A percentile compares a stretch with the other conserved stretches of the same genome.
Conservation (phyloP, 2,888 invertebrate genomes). For the Incurvaria masculella region DNA sequence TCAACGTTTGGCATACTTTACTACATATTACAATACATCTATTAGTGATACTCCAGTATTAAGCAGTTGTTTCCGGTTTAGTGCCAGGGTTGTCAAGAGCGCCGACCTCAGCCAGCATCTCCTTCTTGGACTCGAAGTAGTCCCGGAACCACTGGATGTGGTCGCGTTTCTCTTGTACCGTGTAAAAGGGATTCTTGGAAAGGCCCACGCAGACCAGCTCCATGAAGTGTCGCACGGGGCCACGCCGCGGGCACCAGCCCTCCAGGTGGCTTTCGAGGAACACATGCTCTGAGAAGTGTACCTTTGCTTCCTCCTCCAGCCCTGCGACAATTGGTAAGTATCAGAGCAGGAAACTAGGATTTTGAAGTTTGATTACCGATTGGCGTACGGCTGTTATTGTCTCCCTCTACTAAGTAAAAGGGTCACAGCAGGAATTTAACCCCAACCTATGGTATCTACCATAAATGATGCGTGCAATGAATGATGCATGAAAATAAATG, state of each 20-base stretch:
- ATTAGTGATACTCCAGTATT: conserved; percentile 21
- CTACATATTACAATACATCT: conserved; percentile 13
- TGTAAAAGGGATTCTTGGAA: conserved; percentile 91
- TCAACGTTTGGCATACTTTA: background rate
- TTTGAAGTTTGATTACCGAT: too few species aligned
- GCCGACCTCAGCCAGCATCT: conserved; percentile 64
- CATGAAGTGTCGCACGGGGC: conserved; percentile 96
- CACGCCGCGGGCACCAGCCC: conserved; percentile 85
- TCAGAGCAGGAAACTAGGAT: too few species aligned
- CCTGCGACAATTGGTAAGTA: conserved; percentile 52
- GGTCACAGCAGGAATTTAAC: too few species aligned
- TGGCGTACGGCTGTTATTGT: too few species aligned
- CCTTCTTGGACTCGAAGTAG: conserved; percentile 81
- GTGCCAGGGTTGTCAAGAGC: too few species aligned
- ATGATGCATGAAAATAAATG: too few species aligned
- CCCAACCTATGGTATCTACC: too few species aligned
- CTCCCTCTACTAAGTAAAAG: too few species aligned
- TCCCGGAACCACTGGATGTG: conserved; percentile 91
- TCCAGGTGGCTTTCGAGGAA: conserved; percentile 86
- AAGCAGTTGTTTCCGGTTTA: conserved; percentile 10
- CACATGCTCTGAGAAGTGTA: conserved; percentile 91
- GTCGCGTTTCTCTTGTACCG: conserved; percentile 80
- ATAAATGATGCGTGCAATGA: too few species aligned
- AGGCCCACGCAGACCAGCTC: conserved; percentile 91
- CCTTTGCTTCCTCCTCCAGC: conserved; percentile 61